Percentiles rank a stretch among this genome's conserved stretches.
Conservation (phyloP, 2,113 vertebrate species). For the Dolichotis patagonum region DNA sequence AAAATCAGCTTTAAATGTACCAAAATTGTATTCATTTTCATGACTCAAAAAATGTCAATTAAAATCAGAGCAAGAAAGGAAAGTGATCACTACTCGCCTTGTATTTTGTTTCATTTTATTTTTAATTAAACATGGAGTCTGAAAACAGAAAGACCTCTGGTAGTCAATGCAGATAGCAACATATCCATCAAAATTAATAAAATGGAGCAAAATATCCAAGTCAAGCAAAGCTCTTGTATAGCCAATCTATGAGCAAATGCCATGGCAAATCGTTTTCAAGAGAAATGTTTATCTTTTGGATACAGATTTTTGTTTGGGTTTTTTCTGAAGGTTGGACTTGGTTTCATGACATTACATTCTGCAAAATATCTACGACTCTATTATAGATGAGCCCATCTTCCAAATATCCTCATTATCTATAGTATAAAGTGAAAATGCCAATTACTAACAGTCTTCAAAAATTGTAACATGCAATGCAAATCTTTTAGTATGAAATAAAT, state of each 20-base stretch:
- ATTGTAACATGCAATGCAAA: neutral
- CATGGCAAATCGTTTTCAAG: slow-evolving; percentile 4
- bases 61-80: neutral
- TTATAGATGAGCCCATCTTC: slow-evolving; percentile 8
- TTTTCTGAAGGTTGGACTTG: neutral
- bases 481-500: neutral
- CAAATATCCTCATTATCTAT: neutral
- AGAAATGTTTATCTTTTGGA: neutral
- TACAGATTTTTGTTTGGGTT: neutral
- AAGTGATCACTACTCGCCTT: slow-evolving; percentile 42
- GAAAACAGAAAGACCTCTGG: neutral
- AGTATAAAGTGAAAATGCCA: neutral
- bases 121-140: slow-evolving; percentile 64
- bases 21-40: slow-evolving; percentile 3
- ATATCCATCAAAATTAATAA: slow-evolving; percentile 61
- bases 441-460: neutral
- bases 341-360: slow-evolving; percentile 2
- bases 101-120: slow-evolving; percentile 61
- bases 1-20: neutral
- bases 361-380: slow-evolving; percentile 17
- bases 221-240: neutral
- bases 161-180: neutral
- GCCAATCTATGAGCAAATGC: slow-evolving; percentile 34
- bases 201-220: neutral
- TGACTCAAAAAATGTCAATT: slow-evolving; percentile 26